Evolutionary conservation across 2,797 vertebrate species (phyloP).

Genomic region (Sarcophilus harrisii): DNA sequence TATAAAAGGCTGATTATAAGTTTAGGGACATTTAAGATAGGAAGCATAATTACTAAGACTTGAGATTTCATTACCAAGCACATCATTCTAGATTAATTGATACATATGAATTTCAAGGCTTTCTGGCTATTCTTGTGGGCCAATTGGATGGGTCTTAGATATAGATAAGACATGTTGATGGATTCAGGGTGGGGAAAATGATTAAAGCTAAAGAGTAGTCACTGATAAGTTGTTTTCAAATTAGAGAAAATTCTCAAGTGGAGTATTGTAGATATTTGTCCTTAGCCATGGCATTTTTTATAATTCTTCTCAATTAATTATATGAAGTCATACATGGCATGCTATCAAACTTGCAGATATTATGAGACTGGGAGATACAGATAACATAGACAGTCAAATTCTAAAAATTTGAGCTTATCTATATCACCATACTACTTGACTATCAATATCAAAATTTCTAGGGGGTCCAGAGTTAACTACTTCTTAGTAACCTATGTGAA

Average conservation of each 20-base stretch:
- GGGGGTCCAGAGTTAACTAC: accelerated
- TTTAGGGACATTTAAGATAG: no score
- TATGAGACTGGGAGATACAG: not conserved
- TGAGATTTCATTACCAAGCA: no score
- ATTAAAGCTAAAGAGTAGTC: not conserved
- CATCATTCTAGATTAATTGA: no score
- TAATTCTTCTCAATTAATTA: not conserved
- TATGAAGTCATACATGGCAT: not conserved
- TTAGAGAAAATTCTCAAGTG: not conserved
- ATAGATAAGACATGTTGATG: not conserved
- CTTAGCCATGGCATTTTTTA: not conserved
- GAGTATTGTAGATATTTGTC: not conserved
- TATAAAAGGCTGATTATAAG: no score
- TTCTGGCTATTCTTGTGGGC: not conserved
- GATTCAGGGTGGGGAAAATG: not conserved
- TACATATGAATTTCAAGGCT: not conserved
- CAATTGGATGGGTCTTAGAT: not conserved
- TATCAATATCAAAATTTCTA: not conserved
- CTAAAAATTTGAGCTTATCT: not conserved
- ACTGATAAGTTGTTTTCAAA: not conserved
- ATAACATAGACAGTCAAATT: not conserved
- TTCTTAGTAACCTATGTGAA: not conserved
- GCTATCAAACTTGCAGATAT: not conserved
- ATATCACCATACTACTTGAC: not conserved
- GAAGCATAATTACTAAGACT: no score